A percentile compares a stretch with the other conserved stretches of the same genome.
phyloP scores from a whole-genome alignment of 2,113 vertebrate genomes.

The Tetraodon nigroviridis region DNA sequence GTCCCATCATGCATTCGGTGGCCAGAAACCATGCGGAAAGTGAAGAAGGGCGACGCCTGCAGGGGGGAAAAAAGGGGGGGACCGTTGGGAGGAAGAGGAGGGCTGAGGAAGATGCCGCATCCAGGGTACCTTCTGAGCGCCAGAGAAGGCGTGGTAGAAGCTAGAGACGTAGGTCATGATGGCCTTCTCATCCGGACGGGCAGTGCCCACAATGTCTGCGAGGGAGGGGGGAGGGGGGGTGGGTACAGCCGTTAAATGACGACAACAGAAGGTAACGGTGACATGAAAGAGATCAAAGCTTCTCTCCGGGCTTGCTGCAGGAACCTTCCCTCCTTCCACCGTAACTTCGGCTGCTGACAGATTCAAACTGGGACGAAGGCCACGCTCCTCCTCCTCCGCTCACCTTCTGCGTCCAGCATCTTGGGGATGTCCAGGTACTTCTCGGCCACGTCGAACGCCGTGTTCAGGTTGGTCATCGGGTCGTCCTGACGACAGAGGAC shows the following conservation, averaged over 20 bases:
- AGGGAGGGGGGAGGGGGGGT: conserved; percentile 29
- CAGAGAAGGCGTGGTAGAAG: conserved; percentile 99
- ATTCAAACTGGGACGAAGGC: background rate
- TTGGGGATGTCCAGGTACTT: conserved; percentile 93
- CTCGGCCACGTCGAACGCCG: conserved; percentile 91
- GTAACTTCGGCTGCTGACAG: background rate
- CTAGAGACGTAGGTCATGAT: conserved; percentile 99
- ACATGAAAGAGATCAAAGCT: background rate
- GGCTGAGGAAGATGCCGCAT: conserved; percentile 70
- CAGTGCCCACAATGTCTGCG: conserved; percentile 98
- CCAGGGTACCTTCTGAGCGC: conserved; percentile 99
- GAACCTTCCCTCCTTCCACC: too few relatives aligned
- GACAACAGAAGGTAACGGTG: conserved; percentile 46
- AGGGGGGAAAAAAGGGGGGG: conserved; percentile 55
- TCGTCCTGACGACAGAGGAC: conserved; percentile 74
- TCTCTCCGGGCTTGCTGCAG: too few relatives aligned
- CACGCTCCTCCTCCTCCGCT: conserved; percentile 28
- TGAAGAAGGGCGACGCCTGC: conserved; percentile 62
- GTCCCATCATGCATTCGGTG: conserved; percentile 81
- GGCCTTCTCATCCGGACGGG: conserved; percentile 97
- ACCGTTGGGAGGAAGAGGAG: conserved; percentile 77
- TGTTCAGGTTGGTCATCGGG: conserved; percentile 91
- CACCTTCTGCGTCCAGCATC: conserved; percentile 95
- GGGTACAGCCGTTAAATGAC: conserved; percentile 48
- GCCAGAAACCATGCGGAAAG: conserved; percentile 72